Evolutionary conservation across 92 coral and sea anemone species (phyloP), one percentile per base, ranked within the genome.

Genomic region (Pocillopora grandis): DNA sequence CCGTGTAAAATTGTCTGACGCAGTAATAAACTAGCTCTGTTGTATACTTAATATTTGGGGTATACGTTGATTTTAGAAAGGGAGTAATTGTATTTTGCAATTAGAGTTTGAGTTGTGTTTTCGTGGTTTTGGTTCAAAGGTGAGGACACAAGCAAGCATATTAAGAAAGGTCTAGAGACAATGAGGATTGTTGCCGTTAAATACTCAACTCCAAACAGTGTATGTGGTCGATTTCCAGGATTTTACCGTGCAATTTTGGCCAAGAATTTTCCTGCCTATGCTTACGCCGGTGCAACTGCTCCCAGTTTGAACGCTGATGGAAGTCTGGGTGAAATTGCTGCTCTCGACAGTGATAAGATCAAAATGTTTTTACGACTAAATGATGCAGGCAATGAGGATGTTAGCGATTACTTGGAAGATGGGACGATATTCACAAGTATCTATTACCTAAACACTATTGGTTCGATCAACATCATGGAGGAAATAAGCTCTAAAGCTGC

Each of bases 221-320:
- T 92, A 57, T 71, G 72, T 9, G 96, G 93, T 20, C 87, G 96
- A 13, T 79, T 71, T 66, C 88, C 90, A 8, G 76, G 83, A 33
- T 90, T 83, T 57, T 31, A 20, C 52, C 72, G 75, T 12, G 73
- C 76, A 9, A 76, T 82, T 68, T 71, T 90, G 33, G 82, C 86
- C 3, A 60, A 76, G 33, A 79, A 20, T 18, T 31, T 81, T 8
- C 85, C 90, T 23, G 87, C 88, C 0, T 86, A 59, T n/a, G 31
- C 31, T 27, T 27, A 27, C 31, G 31, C 31, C 31, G 31, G 31
- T 27, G 31, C 31, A 27, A 27, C 31, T 27, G 31, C 31, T 27
- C 31, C 31, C 31, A 27, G 31, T 27, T 27, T 27, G 31, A 27
- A 27, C 31, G 31, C 31, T 27, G 31, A 27, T 27, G 31, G 31